Percentiles rank a stretch among this genome's conserved stretches.
Conservation (phyloP, 30 jellyfish, hydroid and myxozoan genomes). For the Pelagia noctiluca region DNA sequence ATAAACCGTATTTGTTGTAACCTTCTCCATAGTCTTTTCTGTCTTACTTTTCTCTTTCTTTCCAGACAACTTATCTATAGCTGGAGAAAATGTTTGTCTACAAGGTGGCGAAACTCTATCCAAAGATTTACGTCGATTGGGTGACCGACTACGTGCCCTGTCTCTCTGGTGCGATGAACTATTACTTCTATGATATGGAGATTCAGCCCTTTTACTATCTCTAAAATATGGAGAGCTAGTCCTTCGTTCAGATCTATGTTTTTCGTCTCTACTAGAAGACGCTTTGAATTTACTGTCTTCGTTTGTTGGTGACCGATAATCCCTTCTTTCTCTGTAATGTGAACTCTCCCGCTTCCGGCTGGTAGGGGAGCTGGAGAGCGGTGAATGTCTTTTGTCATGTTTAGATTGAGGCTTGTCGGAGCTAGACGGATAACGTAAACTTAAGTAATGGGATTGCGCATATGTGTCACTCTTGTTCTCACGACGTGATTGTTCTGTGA, state of each 20-base stretch:
- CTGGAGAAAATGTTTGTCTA: background rate
- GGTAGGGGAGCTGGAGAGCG: background rate
- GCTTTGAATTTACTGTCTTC: background rate
- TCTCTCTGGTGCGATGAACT: background rate
- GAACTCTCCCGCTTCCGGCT: background rate
- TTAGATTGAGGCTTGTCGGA: background rate
- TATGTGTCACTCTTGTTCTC: constrained; percentile 33
- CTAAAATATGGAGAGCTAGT: background rate
- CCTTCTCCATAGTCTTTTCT: background rate
- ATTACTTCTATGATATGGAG: background rate
- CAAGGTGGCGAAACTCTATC: constrained; percentile 1
- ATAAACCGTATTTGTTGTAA: constrained; percentile 44
- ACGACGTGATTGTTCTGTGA: constrained; percentile 4
- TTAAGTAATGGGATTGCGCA: constrained; percentile 56
- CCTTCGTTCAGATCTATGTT: background rate
- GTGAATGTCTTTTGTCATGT: background rate
- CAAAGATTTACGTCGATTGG: constrained; percentile 1
- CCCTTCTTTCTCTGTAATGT: background rate
- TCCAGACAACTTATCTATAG: background rate
- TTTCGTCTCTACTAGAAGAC: background rate
- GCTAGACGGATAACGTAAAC: constrained; percentile 47
- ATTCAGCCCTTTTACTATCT: too few species aligned
- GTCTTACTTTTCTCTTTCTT: background rate
- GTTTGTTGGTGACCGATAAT: background rate
- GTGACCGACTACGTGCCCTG: constrained; percentile 15